Evolutionary conservation across 2,113 vertebrate genomes (phyloP).

Genomic region (Mohoua ochrocephala): DNA sequence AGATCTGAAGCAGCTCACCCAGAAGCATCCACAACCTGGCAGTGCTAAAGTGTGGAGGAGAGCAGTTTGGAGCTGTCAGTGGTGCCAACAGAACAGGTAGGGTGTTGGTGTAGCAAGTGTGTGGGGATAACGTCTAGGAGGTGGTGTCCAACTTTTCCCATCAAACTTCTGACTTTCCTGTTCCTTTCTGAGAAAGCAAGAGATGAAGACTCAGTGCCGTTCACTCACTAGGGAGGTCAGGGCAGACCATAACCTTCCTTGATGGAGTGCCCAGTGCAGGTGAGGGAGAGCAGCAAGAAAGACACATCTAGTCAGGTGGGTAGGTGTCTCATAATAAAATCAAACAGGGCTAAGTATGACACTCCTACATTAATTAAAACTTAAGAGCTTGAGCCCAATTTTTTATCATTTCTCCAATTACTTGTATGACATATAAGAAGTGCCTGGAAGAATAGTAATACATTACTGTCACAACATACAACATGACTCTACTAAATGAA

Average conservation of each 20-base stretch:
- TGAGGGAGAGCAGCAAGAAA: background rate
- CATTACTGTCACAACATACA: background rate
- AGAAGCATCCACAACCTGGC: background rate
- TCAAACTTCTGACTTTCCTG: background rate
- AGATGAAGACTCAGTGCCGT: background rate
- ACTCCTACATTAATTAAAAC: background rate
- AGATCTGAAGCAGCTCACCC: background rate
- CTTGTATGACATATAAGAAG: background rate
- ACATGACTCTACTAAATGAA: background rate
- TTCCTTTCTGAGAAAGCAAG: background rate
- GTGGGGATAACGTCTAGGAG: background rate
- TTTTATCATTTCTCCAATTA: background rate
- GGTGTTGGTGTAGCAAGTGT: fast-evolving
- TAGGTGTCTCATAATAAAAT: background rate
- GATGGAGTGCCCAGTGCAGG: background rate
- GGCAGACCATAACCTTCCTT: background rate
- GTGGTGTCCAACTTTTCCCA: background rate
- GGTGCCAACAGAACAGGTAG: background rate
- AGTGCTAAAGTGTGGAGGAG: background rate
- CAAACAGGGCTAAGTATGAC: background rate
- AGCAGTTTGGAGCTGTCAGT: background rate
- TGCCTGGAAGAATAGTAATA: background rate
- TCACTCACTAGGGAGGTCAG: background rate
- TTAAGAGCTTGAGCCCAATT: background rate
- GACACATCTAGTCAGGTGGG: background rate